Base-by-base conservation (phyloP, 2,888 invertebrate species). In the Trissolcus brochymenae region DNA sequence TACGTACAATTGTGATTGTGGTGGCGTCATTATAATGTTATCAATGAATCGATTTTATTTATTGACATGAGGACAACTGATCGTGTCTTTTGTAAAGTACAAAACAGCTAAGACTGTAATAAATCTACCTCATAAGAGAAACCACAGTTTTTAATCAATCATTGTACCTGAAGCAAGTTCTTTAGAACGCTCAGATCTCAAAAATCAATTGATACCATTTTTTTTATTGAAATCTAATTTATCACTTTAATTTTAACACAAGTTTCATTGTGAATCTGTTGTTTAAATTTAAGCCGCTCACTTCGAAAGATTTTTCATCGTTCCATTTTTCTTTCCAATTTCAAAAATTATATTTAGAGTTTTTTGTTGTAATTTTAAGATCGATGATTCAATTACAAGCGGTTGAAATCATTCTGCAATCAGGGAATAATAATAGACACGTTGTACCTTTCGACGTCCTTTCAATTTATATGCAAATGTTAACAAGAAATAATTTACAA, bases 31-130 rank as follows among this genome's bases (percentile, higher is more conserved):
- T 57, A 72, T 41, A 25, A 64, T 41, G 55, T 54, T 72, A 35
- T 65, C 59, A 59, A 65, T 59, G 72, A 59, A 71, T 71, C 61
- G 43, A 65, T 72, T 71, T 59, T 72, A 72, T 72, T 72, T 72
- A 72, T 72, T 72, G 43, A 71, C 14, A 60, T 6, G 21, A 55
- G 19, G 19, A 51, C 51, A 17, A 46, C n/a, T 46, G 46, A 51
- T 13, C 14, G 19, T 51, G 51, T 51, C 25, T 51, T 51, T 25
- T 55, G 7, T 13, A 66, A 51, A 73, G 73, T 73, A 73, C 73
- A 73, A 73, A 72, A 49, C 51, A 65, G 50, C 60, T n/a, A 65
- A 73, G 73, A 73, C 73, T 73, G 66, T 50, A 55, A 73, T 46
- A 51, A 50, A 73, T 51, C 25, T 73, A 73, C 66, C 60, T 73